Evolutionary conservation across 2,888 invertebrate species (phyloP).

Genomic region (Lepidonotus clava): DNA sequence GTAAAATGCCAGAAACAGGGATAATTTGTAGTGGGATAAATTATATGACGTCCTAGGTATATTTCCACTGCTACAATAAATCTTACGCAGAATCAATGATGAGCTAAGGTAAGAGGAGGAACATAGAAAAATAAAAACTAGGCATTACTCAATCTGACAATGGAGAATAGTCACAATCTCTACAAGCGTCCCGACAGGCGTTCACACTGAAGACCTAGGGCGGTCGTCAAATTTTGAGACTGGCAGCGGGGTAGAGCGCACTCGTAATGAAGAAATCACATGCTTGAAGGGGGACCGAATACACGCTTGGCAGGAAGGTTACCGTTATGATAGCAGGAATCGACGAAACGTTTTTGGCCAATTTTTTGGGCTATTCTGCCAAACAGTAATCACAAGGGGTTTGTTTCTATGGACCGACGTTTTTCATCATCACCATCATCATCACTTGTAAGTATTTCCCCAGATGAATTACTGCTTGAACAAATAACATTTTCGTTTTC

Average conservation of each 20-base stretch:
- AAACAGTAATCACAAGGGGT: slow-evolving; percentile 3
- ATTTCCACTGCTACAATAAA: too few species aligned
- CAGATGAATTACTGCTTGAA: slow-evolving; percentile 2
- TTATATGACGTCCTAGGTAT: too few species aligned
- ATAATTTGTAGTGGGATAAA: not conserved
- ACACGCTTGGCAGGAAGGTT: not conserved
- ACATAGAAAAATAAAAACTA: not conserved
- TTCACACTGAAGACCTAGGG: not conserved
- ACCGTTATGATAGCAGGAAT: not conserved
- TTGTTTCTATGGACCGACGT: not conserved
- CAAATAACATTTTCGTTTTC: slow-evolving; percentile 19
- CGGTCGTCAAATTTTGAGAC: not conserved
- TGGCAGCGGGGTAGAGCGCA: not conserved
- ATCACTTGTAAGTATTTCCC: too few species aligned
- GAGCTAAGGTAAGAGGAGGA: not conserved
- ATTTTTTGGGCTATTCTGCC: slow-evolving; percentile 13
- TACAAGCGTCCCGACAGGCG: not conserved
- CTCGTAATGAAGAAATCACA: not conserved
- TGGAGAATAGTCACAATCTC: not conserved
- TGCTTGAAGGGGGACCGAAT: not conserved
- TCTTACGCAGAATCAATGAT: too few species aligned
- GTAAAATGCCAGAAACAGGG: too few species aligned
- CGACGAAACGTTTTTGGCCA: not conserved
- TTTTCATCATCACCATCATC: too few species aligned
- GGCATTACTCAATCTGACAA: not conserved